A percentile compares a stretch with the other conserved stretches of the same genome.
Conservation (phyloP, 2,888 invertebrate genomes). For the Ormyrus pomaceus region DNA sequence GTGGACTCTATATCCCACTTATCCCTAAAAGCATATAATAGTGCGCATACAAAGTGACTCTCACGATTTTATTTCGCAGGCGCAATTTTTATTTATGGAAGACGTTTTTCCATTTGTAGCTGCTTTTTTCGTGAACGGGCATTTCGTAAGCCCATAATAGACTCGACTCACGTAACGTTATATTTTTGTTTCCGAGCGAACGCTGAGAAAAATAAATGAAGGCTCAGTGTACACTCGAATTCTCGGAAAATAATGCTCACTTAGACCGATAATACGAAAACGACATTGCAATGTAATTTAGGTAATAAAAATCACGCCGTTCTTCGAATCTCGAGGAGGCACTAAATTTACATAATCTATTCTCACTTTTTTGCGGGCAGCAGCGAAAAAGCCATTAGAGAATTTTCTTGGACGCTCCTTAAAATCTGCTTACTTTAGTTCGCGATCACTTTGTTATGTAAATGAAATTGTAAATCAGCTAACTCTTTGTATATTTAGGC, state of each 20-base stretch:
- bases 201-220: conserved; percentile 23
- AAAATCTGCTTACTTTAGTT: neutral
- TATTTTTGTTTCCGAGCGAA: conserved; percentile 9
- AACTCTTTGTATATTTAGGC: neutral
- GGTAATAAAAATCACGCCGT: no score
- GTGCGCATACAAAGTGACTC: neutral
- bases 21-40: neutral
- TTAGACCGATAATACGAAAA: neutral
- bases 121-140: conserved; percentile 27
- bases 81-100: conserved; percentile 15
- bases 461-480: neutral
- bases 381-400: no score
- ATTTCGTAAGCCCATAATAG: conserved; percentile 40
- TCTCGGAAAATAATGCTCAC: neutral
- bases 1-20: neutral
- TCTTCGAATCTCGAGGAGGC: no score
- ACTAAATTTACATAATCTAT: no score
- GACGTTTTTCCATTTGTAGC: neutral
- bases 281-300: neutral
- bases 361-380: no score
- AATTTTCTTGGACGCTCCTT: neutral
- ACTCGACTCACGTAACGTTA: conserved; percentile 26
- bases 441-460: conserved; percentile 11
- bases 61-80: neutral
- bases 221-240: neutral